Evolutionary conservation across 2,797 vertebrate species (phyloP).

Genomic region (Galago senegalensis): DNA sequence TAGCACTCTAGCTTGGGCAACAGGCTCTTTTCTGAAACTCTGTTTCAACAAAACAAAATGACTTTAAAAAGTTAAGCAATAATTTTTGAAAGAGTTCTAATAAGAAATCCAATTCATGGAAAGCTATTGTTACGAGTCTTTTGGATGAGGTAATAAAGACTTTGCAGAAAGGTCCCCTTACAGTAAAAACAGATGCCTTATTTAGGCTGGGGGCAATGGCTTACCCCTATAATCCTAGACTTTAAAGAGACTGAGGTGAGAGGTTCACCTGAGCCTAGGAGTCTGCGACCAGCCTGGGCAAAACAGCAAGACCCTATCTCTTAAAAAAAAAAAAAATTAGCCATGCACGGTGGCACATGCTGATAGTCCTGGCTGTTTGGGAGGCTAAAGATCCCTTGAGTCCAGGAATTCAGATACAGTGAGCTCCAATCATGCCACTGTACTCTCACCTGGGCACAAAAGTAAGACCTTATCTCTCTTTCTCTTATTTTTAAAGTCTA

Average conservation of each 20-base stretch:
- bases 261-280: neutral
- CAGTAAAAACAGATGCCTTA: neutral
- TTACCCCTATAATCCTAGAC: neutral
- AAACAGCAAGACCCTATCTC: neutral
- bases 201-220: neutral
- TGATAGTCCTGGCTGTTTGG: neutral
- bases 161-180: conserved; percentile 10
- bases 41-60: neutral
- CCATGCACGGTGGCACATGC: neutral
- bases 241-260: neutral
- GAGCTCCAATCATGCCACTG: neutral
- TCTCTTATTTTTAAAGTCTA: neutral
- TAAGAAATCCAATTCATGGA: conserved; percentile 41
- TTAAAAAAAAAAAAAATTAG: neutral
- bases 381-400: neutral
- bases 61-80: conserved; percentile 28
- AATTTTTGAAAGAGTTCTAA: conserved; percentile 11
- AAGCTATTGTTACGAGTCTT: conserved; percentile 40
- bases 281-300: neutral
- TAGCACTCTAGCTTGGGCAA: too few relatives aligned
- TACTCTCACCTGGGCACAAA: neutral
- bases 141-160: conserved; percentile 21
- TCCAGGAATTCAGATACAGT: neutral
- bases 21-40: too few relatives aligned
- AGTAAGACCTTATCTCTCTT: neutral